Conservation (phyloP, 2,888 invertebrate genomes). For the Drosophila algonquin region DNA sequence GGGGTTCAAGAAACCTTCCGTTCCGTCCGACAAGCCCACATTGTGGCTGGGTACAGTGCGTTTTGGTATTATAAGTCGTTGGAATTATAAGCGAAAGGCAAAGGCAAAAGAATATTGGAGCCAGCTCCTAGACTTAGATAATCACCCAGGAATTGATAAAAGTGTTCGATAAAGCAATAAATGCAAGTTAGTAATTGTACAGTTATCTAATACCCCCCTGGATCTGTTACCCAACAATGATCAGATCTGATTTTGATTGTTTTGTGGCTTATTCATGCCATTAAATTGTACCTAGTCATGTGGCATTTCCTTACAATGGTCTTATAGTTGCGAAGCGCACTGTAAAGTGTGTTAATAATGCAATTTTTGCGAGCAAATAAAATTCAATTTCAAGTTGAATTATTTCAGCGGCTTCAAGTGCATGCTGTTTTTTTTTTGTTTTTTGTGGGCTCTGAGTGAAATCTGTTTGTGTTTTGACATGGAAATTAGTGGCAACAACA, state of each 20-base stretch:
- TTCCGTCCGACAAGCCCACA: slow-evolving; percentile 11
- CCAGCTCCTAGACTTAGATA: too few species aligned
- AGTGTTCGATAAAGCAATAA: too few species aligned
- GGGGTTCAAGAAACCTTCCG: slow-evolving; percentile 53
- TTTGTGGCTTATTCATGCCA: background rate
- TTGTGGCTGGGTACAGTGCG: slow-evolving; percentile 7
- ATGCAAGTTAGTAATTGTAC: background rate
- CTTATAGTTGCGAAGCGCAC: background rate
- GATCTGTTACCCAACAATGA: background rate
- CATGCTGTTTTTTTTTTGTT: slow-evolving; percentile 27
- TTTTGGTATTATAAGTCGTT: background rate
- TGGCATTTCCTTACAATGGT: background rate
- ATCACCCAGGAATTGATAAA: background rate
- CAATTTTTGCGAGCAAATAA: slow-evolving; percentile 37
- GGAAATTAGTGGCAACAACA: slow-evolving; percentile 46
- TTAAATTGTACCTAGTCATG: background rate
- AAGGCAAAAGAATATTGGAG: too few species aligned
- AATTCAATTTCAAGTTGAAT: slow-evolving; percentile 51
- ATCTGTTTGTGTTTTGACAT: slow-evolving; percentile 41
- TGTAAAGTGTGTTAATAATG: slow-evolving; percentile 38
- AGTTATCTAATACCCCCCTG: background rate
- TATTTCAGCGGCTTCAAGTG: slow-evolving; percentile 56
- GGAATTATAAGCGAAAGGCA: too few species aligned
- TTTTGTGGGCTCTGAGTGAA: slow-evolving; percentile 51
- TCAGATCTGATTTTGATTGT: background rate